Evolutionary conservation across 2,113 vertebrate species (phyloP), one percentile per base, ranked within the genome.

Genomic region (Poeciliopsis retropinna): DNA sequence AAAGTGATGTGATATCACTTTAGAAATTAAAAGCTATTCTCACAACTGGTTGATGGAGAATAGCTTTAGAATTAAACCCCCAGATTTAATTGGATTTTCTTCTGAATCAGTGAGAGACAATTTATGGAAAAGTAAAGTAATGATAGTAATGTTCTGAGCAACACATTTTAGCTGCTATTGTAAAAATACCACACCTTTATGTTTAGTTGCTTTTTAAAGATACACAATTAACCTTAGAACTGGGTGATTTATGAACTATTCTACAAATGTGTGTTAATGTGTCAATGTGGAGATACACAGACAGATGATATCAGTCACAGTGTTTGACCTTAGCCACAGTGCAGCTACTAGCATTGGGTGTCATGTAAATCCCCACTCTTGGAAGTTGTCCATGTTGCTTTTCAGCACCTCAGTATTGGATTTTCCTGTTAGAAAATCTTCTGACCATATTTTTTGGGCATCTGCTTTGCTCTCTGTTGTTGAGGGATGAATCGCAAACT

Each of bases 381-480:
- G 87, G 89, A 88, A 34, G 13, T 5, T 15, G 28, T 85, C 87
- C 89, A 89, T 71, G n/a, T 15, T 78, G 81, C 68, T 75, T 84
- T 87, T 85, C 81, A 62, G 29, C 72, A 64, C 31, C 57, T 29
- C 29, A 3, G 57, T 22, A 5, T 22, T 28, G 72, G 81, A 72
- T 87, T 85, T 89, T 57, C 68, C 73, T 72, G 68, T 81, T 82
- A 67, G 82, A 74, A 71, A 30, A 8, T 72, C 64, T 72, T 85
- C 72, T 44, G 51, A 51, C 37, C 37, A 73, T 60, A 67, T 80
- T 47, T 87, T 86, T 81, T 64, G 41, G 78, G 78, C 87, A 90
- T 85, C 78, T 88, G 85, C 64, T 82, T 19, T 47, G 76, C 60
- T 74, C 65, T 14, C 27, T 75, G 83, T 80, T 88, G 76, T 88